A percentile compares a stretch with the other conserved stretches of the same genome.
These are phyloP conservation scores for Pristionchus entomophagus DNA, from an alignment of 2,888 invertebrate genomes.

Conservation along the genomic window DNA sequence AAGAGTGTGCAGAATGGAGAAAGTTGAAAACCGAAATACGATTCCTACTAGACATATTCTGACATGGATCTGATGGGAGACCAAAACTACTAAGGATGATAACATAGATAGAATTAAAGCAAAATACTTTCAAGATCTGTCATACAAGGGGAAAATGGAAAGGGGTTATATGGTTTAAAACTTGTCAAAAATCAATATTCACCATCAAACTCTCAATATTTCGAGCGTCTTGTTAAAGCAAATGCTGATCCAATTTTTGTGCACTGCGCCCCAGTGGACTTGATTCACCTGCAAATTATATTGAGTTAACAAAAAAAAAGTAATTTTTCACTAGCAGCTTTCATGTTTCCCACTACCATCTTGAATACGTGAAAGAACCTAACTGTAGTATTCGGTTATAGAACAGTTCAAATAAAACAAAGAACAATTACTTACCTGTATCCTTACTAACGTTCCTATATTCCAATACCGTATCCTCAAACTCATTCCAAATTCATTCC, in stretches of 20 bases:
- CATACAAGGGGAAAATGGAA: background rate
- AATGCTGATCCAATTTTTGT: conserved; percentile 99
- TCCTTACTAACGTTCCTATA: conserved; percentile 80
- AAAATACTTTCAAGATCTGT: background rate
- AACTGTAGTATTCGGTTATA: too few relatives aligned
- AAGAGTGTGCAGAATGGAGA: background rate
- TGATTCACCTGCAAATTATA: conserved; percentile 63
- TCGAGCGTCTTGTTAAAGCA: conserved; percentile 98
- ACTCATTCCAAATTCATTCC: too few relatives aligned
- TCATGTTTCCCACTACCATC: background rate
- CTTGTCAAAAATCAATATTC: background rate
- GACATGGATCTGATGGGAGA: background rate
- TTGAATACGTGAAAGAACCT: too few relatives aligned
- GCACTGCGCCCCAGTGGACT: conserved; percentile 93
- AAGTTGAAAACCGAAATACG: background rate
- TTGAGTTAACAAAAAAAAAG: background rate
- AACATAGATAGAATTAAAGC: conserved; percentile 3
- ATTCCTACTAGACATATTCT: background rate
- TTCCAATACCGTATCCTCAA: background rate
- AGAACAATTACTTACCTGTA: background rate
- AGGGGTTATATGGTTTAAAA: background rate
- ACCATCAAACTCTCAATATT: conserved; percentile 91
- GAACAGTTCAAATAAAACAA: too few relatives aligned
- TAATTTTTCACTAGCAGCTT: background rate
- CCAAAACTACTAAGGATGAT: background rate